Evolutionary conservation across 1,140 invertebrate genomes (phyloP), one percentile per base, ranked within the genome.

Genomic region (Paraescarpia echinospica): DNA sequence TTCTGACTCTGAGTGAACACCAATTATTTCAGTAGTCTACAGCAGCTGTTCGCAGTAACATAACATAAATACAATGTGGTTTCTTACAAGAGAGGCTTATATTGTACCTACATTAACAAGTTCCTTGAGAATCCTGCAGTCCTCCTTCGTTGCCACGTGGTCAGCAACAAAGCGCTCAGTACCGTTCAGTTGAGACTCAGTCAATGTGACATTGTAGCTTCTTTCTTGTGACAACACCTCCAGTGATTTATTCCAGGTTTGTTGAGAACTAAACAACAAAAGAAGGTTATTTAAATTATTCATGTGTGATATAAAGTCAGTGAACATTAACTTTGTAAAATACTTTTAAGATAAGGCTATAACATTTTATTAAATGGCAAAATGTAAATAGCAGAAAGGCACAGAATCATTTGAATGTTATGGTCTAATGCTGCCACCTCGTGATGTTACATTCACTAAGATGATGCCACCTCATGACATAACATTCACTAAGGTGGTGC

Each of bases 91-190:
- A 77, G 18, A 77, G 59, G 59, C 2, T 77, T 22, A 27, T 18
- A 77, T n/a, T 14, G 59, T 91, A 93, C 93, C 93, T 95, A 97
- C 96, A 95, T 96, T 94, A 5, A 96, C 96, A 59, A 97, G 94
- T 89, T 96, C 93, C 34, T 97, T 95, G 18, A 97, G 94, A 31
- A 95, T 94, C 92, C 96, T 92, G 93, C 97, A 97, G 93, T 97
- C 96, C 14, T 94, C 95, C 31, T 95, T 92, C 27, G 95, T 96
- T 31, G 96, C 94, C 33, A 97, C 94, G 34, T 96, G 96, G 93
- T 97, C 96, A 22, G 96, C 96, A 18, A 96, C 94, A 94, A 96
- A 95, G 94, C 95, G 94, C 93, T 95, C 94, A 33, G 94, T 93
- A 35, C 95, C 95, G 33, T 94, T 93, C 0, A 96, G 92, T 14